Evolutionary conservation across 2,113 vertebrate genomes (phyloP).

Genomic region (Embiotoca jacksoni): DNA sequence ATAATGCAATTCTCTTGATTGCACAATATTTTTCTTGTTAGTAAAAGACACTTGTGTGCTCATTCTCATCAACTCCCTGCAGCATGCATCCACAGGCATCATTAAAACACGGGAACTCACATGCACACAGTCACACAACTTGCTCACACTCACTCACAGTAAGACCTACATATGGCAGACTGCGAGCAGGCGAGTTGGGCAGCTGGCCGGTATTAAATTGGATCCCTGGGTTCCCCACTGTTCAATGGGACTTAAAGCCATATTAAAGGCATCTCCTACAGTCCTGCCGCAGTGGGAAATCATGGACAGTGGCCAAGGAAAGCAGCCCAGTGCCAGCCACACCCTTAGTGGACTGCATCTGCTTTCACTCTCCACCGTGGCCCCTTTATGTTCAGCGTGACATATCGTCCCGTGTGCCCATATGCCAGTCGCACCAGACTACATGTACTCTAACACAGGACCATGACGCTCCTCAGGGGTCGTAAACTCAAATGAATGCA

Average conservation of each 20-base stretch:
- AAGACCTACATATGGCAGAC: conserved; percentile 73
- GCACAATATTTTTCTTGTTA: too few relatives aligned
- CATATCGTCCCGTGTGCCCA: conserved; percentile 64
- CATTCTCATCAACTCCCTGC: conserved; percentile 28
- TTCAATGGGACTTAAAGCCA: conserved; percentile 81
- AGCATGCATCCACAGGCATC: conserved; percentile 32
- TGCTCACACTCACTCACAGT: conserved; percentile 44
- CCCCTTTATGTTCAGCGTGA: conserved; percentile 64
- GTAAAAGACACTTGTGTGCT: not conserved
- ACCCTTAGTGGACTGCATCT: conserved; percentile 81
- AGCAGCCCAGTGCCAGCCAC: conserved; percentile 78
- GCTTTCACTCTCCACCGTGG: conserved; percentile 62
- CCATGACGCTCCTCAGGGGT: conserved; percentile 18
- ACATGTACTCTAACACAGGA: conserved; percentile 45
- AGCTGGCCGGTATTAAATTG: conserved; percentile 86
- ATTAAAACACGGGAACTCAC: conserved; percentile 55
- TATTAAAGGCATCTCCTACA: conserved; percentile 83
- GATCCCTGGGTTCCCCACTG: conserved; percentile 81
- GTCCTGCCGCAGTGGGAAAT: conserved; percentile 71
- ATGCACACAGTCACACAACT: conserved; percentile 37
- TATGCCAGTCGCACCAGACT: conserved; percentile 51
- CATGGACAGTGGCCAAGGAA: conserved; percentile 79
- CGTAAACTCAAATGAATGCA: conserved; percentile 63
- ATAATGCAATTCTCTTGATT: too few relatives aligned
- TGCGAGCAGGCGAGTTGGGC: conserved; percentile 70